Base-by-base conservation (phyloP, 2,113 vertebrate genomes). In the Crotophaga sulcirostris region DNA sequence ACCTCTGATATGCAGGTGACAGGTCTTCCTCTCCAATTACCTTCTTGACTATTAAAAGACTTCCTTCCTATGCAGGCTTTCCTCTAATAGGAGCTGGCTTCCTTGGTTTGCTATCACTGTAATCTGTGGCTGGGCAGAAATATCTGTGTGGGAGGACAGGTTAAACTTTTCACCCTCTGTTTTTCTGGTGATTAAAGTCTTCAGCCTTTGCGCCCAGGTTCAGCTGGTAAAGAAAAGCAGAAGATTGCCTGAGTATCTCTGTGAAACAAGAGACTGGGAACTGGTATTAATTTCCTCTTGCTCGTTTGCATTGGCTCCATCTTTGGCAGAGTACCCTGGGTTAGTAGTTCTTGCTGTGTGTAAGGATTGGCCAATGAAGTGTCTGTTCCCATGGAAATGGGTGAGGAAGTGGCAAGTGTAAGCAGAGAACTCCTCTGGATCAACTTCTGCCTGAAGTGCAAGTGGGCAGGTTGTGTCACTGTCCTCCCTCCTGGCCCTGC, bases 311-410 rank as follows among this genome's bases (percentile, higher is more conserved):
- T 84, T 94, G 89, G 89, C 89, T 78, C 68, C 3, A 7, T n/a
- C 86, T 45, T 81, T 56, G 82, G 52, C 62, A 66, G 4, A 0
- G 5, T 67, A 62, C 0, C 0, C 70, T 2, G 38, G 64, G 64
- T 84, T 94, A 59, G 67, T 62, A 64, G 81, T 64, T 90, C 76
- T 92, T 64, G 60, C 90, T 95, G 94, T 95, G 83, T 89, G 90
- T 13, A 42, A 42, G 40, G 10, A 42, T 89, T 93, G 91, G 93
- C 85, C 69, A 29, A 2, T 78, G 49, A 47, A 66, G 31, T 89
- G 88, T 90, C 96, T 95, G 83, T 95, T 96, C 92, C 94, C 92
- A 69, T 95, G 90, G 94, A 95, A 90, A 92, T 95, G 62, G 44
- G 69, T n/a, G 28, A 92, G 56, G 79, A 95, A 94, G 49, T 86